Percentiles rank a stretch among this genome's conserved stretches.
phyloP scores from a whole-genome alignment of 2,113 vertebrate species.

The Tamias sibiricus region DNA sequence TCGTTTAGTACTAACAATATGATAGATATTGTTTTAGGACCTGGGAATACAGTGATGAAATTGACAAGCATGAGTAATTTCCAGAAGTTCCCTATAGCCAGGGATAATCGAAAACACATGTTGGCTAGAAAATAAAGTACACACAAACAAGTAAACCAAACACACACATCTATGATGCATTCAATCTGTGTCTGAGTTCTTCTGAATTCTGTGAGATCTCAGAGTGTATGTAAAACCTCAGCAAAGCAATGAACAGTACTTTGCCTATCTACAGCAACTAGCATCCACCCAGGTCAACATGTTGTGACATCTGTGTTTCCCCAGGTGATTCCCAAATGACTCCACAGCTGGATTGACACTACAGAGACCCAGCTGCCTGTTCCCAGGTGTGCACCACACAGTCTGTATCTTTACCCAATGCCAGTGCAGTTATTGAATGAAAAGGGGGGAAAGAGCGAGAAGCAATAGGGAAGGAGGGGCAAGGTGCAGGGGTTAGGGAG shows the following conservation, averaged over 20 bases:
- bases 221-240: not conserved
- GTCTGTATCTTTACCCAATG: not conserved
- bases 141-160: not conserved
- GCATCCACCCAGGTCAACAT: not conserved
- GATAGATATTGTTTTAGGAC: not conserved
- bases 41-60: not conserved
- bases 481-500: not conserved
- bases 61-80: not conserved
- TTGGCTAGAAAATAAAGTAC: not conserved
- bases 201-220: not conserved
- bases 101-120: not conserved
- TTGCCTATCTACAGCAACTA: not conserved
- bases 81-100: not conserved
- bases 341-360: not conserved
- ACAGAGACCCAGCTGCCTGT: not conserved
- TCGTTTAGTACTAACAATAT: not conserved
- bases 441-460: not conserved
- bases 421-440: not conserved
- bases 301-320: not conserved
- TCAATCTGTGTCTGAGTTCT: not conserved
- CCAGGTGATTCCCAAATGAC: not conserved
- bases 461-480: too few species aligned
- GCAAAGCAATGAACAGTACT: not conserved
- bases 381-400: not conserved
- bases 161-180: not conserved